A percentile compares a stretch with the other conserved stretches of the same genome.
Evolutionary conservation across 2,113 vertebrate genomes (phyloP).

Genomic region (Macrotus californicus): DNA sequence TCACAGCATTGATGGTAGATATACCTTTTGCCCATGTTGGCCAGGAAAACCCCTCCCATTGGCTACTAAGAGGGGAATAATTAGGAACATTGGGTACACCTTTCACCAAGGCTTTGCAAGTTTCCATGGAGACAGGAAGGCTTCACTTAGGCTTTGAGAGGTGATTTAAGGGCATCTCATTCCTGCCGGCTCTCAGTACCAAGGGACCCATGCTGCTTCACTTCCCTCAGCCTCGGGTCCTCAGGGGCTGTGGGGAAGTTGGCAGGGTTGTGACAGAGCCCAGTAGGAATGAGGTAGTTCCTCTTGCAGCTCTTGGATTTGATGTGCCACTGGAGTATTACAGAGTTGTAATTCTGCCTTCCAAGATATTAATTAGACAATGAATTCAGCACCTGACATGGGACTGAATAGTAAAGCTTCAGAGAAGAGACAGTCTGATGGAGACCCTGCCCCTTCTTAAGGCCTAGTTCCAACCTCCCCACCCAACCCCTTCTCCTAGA

Average conservation of each 20-base stretch:
- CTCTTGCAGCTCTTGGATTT: background rate
- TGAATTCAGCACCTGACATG: background rate
- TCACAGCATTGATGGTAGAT: background rate
- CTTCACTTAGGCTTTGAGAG: background rate
- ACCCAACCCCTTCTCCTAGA: background rate
- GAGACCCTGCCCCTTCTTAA: background rate
- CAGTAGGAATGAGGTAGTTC: background rate
- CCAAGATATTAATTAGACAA: background rate
- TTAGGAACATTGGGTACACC: background rate
- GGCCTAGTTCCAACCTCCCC: background rate
- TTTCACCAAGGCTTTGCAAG: background rate
- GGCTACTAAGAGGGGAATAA: background rate
- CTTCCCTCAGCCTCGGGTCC: background rate
- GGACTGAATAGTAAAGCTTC: background rate
- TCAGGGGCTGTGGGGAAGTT: background rate
- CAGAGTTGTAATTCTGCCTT: background rate
- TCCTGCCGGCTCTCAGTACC: background rate
- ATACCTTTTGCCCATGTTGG: background rate
- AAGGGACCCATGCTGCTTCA: background rate
- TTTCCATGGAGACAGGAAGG: constrained; percentile 12
- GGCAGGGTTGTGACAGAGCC: background rate
- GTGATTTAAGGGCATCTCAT: background rate
- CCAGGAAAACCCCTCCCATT: background rate
- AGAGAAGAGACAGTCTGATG: background rate
- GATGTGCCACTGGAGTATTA: background rate